Conservation (phyloP, 2,797 vertebrate species). For the Pangasius djambal region DNA sequence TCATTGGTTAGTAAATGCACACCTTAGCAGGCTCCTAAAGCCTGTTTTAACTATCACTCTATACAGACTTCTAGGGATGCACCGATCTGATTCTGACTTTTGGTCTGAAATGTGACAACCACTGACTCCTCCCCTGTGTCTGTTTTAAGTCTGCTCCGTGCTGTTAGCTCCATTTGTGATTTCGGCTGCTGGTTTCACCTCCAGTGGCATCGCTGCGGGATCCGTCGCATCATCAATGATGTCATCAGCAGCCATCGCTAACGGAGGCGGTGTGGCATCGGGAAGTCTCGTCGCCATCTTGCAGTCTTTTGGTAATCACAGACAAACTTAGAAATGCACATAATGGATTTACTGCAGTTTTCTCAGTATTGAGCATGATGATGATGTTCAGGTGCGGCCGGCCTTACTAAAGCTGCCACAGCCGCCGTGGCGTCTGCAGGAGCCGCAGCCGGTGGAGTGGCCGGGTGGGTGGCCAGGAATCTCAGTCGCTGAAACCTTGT, state of each 20-base stretch:
- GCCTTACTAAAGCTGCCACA: conserved; percentile 21
- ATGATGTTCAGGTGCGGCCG: conserved; percentile 43
- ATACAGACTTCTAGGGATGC: background rate
- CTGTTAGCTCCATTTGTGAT: conserved; percentile 29
- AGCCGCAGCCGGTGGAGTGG: background rate
- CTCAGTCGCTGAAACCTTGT: background rate
- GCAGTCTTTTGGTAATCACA: conserved; percentile 46
- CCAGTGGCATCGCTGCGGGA: conserved; percentile 43
- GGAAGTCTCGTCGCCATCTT: conserved; percentile 36
- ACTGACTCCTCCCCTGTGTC: background rate
- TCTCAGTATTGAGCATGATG: background rate
- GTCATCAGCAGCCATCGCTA: conserved; percentile 51
- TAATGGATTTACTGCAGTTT: background rate
- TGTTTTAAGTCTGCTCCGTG: background rate
- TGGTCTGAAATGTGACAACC: background rate
- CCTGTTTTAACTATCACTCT: background rate
- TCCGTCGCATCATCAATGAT: conserved; percentile 44
- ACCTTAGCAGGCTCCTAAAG: background rate
- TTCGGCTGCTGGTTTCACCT: conserved; percentile 32
- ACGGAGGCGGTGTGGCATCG: conserved; percentile 46
- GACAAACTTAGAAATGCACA: background rate
- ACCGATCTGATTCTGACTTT: background rate
- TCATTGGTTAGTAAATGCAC: background rate
- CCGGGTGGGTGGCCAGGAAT: background rate
- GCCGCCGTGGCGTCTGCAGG: background rate